Conservation (phyloP, 2,888 invertebrate species). For the Hemicrepidius hirtus region DNA sequence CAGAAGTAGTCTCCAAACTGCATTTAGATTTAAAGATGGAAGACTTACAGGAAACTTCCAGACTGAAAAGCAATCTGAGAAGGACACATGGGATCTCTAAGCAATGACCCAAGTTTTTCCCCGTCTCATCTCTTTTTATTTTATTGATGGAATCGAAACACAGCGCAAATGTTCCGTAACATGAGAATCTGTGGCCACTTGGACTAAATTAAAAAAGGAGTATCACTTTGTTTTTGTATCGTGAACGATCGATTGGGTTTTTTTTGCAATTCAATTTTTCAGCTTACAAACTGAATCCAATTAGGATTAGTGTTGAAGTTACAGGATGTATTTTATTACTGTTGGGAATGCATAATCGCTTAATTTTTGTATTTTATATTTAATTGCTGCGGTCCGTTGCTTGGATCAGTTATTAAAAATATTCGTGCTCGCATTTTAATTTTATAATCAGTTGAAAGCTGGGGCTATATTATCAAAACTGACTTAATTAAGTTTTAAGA, state of each 20-base stretch:
- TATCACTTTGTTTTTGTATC: background rate
- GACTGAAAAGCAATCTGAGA: conserved; percentile 46
- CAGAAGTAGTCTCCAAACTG: conserved; percentile 48
- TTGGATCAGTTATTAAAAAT: conserved; percentile 25
- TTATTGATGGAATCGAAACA: conserved; percentile 34
- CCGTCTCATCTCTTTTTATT: conserved; percentile 42
- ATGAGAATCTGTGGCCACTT: conserved; percentile 10
- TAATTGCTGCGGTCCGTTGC: conserved; percentile 6
- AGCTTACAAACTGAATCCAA: background rate
- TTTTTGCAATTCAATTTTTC: background rate
- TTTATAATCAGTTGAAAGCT: conserved; percentile 18
- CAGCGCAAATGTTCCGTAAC: conserved; percentile 25
- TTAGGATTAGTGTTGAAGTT: background rate
- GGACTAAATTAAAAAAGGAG: conserved; percentile 7
- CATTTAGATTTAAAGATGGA: conserved; percentile 48
- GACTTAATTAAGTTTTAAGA: conserved; percentile 7
- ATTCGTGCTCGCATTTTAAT: conserved; percentile 14
- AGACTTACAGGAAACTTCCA: conserved; percentile 43
- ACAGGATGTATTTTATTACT: background rate
- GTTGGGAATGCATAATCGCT: conserved; percentile 21
- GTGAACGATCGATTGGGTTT: background rate
- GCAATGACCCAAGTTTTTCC: conserved; percentile 44
- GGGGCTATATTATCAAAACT: conserved; percentile 17
- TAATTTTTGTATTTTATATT: conserved; percentile 17
- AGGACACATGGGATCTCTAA: conserved; percentile 50